Conservation (phyloP, 2,888 invertebrate species). For the Melinopterus prodromus region DNA sequence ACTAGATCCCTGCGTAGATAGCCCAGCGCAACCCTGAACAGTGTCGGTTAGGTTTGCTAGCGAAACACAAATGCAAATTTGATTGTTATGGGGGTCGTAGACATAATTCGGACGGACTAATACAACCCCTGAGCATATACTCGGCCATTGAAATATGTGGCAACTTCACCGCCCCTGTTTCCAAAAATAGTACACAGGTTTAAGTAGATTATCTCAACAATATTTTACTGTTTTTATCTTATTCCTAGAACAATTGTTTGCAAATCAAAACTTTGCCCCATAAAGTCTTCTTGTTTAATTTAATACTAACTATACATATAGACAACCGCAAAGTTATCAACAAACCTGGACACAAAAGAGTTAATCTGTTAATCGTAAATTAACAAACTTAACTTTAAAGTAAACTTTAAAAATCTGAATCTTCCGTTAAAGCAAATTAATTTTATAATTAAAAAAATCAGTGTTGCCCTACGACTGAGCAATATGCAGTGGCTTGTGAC, state of each 20-base stretch:
- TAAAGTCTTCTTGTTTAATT: no score
- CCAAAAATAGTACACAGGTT: neutral
- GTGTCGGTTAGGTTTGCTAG: neutral
- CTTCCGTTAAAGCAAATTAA: no score
- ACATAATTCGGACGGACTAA: neutral
- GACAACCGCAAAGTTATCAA: no score
- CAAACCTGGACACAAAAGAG: no score
- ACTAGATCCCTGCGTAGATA: constrained; percentile 4
- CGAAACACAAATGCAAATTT: constrained; percentile 4
- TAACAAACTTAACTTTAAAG: no score
- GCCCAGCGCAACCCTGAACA: neutral
- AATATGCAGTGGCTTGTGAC: no score
- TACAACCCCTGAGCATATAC: neutral
- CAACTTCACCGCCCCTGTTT: neutral
- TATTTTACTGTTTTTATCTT: neutral
- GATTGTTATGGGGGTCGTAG: neutral
- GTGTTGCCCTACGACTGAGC: no score
- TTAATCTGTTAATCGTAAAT: no score
- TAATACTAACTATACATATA: no score
- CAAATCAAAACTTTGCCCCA: no score
- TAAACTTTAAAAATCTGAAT: no score
- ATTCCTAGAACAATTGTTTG: neutral
- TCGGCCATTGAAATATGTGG: neutral
- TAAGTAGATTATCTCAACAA: neutral
- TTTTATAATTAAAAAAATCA: no score